Base-by-base conservation (phyloP, 2,888 invertebrate species). In the Sympetrum striolatum region DNA sequence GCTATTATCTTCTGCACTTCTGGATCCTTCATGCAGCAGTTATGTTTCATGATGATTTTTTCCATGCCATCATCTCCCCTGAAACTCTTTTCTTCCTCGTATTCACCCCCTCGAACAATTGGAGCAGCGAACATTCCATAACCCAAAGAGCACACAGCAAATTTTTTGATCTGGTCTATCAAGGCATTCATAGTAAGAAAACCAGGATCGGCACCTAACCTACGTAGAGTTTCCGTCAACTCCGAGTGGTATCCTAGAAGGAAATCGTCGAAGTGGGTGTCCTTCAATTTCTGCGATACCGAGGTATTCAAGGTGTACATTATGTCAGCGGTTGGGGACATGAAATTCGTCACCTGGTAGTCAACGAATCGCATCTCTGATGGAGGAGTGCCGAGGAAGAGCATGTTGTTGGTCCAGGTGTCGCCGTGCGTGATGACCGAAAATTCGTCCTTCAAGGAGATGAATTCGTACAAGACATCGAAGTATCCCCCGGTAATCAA, bases 371-470 rank as follows among this genome's bases (percentile, higher is more conserved):
- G 14, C 25, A 82, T 53, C 31, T 82, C 81, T n/a, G 25, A 3
- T 31, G 48, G 18, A 18, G 81, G 81, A 5, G 14, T 39, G 12
- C 25, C 81, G 2, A 48, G 48, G 35, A 82, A 82, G n/a, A 82
- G 81, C 1, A 82, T 53, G 53, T 82, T 82, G 53, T 82, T 82
- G 31, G 35, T 53, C 81, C 81, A 82, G 14, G 31, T 31, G 31
- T 82, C 81, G 4, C 81, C 81, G 53, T 82, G 81, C 31, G 48
- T 82, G 53, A 82, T 82, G 81, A 82, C 81, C 18, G 53, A 31
- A 0, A 82, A 31, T 25, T 48, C 31, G 8, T 82, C 81, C 25
- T 53, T 31, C 81, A 53, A 15, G 5, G 31, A 14, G 25, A 31
- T 31, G 15, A 82, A 31, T 2, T 48, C 53, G 31, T 25, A 18